Conservation (phyloP, 2,888 invertebrate genomes). For the Cheilosia urbana region DNA sequence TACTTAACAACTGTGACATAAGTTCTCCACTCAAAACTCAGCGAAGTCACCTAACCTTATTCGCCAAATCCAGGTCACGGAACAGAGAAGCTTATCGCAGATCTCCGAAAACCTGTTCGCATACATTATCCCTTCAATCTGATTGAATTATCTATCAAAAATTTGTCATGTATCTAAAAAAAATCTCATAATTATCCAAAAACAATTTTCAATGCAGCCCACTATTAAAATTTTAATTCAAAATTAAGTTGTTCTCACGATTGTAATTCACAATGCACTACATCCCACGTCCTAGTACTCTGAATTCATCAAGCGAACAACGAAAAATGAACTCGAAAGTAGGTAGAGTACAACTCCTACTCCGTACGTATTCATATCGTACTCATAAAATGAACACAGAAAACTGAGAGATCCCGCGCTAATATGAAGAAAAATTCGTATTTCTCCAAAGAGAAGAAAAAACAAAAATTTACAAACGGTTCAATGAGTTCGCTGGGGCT, state of each 20-base stretch:
- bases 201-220: not conserved
- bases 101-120: not conserved
- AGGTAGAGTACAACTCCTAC: constrained; percentile 8
- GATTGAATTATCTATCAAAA: constrained; percentile 5
- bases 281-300: constrained; percentile 68
- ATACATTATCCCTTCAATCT: not conserved
- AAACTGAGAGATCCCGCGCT: constrained; percentile 14
- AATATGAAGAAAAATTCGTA: constrained; percentile 21
- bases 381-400: constrained; percentile 28
- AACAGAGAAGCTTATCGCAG: not conserved
- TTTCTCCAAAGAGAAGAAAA: not conserved
- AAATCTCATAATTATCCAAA: constrained; percentile 12
- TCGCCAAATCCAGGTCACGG: constrained; percentile 36
- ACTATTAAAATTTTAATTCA: constrained; percentile 11
- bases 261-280: constrained; percentile 47
- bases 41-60: constrained; percentile 6
- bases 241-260: constrained; percentile 54
- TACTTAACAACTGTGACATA: constrained; percentile 1
- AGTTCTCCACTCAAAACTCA: not conserved
- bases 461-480: constrained; percentile 39
- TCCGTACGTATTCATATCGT: not conserved
- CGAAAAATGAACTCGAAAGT: constrained; percentile 32
- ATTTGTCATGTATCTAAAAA: constrained; percentile 14
- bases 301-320: constrained; percentile 36
- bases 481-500: constrained; percentile 47